Base-by-base conservation (phyloP, 2,797 vertebrate genomes). In the Sebastes steindachneri region DNA sequence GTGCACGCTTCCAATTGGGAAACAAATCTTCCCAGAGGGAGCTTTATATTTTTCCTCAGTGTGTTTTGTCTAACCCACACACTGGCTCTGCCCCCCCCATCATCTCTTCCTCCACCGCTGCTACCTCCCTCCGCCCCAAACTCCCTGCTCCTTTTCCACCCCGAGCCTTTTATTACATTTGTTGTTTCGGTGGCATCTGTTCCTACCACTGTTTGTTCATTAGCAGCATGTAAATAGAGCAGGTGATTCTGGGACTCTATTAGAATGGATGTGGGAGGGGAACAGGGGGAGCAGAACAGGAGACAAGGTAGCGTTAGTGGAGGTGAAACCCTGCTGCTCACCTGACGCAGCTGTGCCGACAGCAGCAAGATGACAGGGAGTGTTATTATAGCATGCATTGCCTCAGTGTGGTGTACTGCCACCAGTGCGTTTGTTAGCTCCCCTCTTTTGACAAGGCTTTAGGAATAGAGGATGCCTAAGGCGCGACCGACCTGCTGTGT, bases 121-220 rank as follows among this genome's bases (percentile, higher is more conserved):
- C 77, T 72, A 2, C 51, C 28, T 69, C 55, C 12, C 33, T 68
- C 51, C 15, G 12, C 70, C 14, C 45, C 25, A 73, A 80, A 77
- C n/a, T 14, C 9, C 4, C 62, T 51, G 57, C 59, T 79, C 53
- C 41, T 79, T 83, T 72, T 83, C 73, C 57, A 73, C 66, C 58
- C 37, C 2, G 29, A 82, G 62, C 66, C 78, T 86, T 82, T 90
- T 80, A 79, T 89, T 68, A 67, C 82, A 83, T 86, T 86, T 84
- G 78, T 75, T 81, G 55, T 89, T 89, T 84, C 26, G 26, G 60
- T 93, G 86, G 77, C 88, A 92, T 93, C 86, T 93, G 88, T 90
- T 93, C 80, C 55, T 74, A 79, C 78, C 64, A 69, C 71, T 86
- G 82, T 87, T 86, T 88, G 72, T 86, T 95, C 90, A 92, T 91